Percentiles rank a stretch among this genome's conserved stretches.
Conservation (phyloP, 2,113 vertebrate genomes). For the Tachysurus vachellii region DNA sequence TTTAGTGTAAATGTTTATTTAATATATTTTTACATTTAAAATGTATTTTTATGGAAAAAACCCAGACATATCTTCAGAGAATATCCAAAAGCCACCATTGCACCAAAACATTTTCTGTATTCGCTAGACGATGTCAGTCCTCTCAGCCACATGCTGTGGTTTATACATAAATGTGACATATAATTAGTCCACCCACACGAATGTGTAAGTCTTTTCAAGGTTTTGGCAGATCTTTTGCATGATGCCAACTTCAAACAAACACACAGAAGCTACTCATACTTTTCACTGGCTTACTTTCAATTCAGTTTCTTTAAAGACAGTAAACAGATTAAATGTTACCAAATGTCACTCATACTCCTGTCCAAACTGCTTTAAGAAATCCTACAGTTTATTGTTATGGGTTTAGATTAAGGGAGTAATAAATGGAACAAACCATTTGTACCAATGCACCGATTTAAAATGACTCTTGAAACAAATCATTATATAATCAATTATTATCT, state of each 20-base stretch:
- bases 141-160: background rate
- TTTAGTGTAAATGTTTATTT: background rate
- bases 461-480: background rate
- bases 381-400: background rate
- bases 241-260: background rate
- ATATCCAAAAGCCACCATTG: background rate
- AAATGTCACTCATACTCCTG: background rate
- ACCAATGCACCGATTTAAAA: background rate
- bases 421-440: background rate
- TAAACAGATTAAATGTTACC: background rate
- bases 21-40: background rate
- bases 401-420: background rate
- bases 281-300: constrained; percentile 8
- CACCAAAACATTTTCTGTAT: background rate
- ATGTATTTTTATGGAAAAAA: background rate
- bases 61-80: too few relatives aligned
- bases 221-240: background rate
- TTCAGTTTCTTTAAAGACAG: background rate
- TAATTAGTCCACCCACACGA: constrained; percentile 17
- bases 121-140: background rate
- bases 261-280: background rate
- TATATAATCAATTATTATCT: background rate
- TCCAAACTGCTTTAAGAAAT: background rate
- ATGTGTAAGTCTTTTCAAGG: constrained; percentile 5
- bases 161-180: background rate